A percentile compares a stretch with the other conserved stretches of the same genome.
Conservation (phyloP, 1,140 invertebrate species). For the Brachionus rotundiformis region DNA sequence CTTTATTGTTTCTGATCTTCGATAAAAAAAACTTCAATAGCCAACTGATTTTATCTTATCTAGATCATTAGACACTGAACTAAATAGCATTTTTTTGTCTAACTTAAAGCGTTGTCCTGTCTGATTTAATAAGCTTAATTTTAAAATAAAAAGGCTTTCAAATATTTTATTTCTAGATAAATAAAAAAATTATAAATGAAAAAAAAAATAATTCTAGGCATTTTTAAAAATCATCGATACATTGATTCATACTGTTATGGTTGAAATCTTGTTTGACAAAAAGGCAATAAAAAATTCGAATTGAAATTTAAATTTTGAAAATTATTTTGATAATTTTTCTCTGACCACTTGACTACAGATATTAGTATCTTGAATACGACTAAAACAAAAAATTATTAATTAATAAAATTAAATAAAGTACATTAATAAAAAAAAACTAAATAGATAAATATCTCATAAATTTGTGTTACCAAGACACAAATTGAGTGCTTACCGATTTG, state of each 20-base stretch:
- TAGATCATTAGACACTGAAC: no score
- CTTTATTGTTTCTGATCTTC: no score
- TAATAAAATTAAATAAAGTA: background rate
- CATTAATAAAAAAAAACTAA: background rate
- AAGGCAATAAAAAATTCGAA: background rate
- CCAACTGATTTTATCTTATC: no score
- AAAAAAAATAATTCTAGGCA: constrained; percentile 32
- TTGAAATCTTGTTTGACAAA: no score
- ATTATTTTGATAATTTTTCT: background rate
- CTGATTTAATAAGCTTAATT: background rate
- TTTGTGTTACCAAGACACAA: background rate
- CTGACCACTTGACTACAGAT: background rate
- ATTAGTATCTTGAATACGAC: constrained; percentile 39
- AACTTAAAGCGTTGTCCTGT: no score
- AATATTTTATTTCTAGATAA: background rate
- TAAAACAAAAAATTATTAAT: background rate
- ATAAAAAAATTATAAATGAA: background rate
- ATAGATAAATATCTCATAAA: background rate
- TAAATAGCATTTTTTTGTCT: no score
- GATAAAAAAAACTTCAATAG: no score
- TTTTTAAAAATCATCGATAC: background rate
- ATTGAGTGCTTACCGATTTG: constrained; percentile 6
- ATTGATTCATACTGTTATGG: background rate
- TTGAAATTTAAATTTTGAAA: background rate
- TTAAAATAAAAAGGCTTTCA: background rate